Base-by-base conservation (phyloP, 2,113 vertebrate genomes). In the Odobenus rosmarus region DNA sequence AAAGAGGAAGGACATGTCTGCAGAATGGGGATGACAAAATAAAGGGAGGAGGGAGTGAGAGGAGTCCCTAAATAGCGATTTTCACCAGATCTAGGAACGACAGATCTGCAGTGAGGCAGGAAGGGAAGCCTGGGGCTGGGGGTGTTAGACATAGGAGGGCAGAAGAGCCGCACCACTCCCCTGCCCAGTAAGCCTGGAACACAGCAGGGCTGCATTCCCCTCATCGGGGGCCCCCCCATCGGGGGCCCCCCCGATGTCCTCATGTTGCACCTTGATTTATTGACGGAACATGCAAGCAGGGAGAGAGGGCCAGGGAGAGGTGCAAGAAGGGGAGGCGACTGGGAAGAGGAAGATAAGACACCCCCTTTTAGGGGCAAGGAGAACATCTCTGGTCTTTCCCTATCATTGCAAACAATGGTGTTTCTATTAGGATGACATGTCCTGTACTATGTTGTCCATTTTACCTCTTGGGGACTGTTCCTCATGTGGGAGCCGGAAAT, bases 21-120 rank as follows among this genome's bases (percentile, higher is more conserved):
- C 36, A 8, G 33, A 13, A 88, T 82, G 46, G 39, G 61, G 16
- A 93, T 42, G 39, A 14, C 6, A 31, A 69, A 42, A 85, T 19
- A n/a, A 42, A 77, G 26, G 3, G 7, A 4, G 4, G 1, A 1
- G 7, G 24, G 4, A 42, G 4, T 14, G 12, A n/a, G 53, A 1
- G 3, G 36, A 31, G 19, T 81, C 31, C 26, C 49, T 49, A 64
- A 80, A 14, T 7, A 5, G 24, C 2, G 11, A 18, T 72, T 81
- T 49, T 16, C 51, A 26, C 7, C 9, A 87, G 67, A 55, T 31
- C 5, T 28, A 6, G 59, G 4, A 18, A 4, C 13, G 36, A 8
- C 39, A 84, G 51, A 8, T 36, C 49, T 51, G 8, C 18, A 19
- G 18, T 9, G 39, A 36, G 9, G 13, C 28, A 0, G 11, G 33